These are phyloP conservation scores for Phrynocephalus vlangalii DNA, from an alignment of 2,797 vertebrate genomes.

Conservation along the genomic window DNA sequence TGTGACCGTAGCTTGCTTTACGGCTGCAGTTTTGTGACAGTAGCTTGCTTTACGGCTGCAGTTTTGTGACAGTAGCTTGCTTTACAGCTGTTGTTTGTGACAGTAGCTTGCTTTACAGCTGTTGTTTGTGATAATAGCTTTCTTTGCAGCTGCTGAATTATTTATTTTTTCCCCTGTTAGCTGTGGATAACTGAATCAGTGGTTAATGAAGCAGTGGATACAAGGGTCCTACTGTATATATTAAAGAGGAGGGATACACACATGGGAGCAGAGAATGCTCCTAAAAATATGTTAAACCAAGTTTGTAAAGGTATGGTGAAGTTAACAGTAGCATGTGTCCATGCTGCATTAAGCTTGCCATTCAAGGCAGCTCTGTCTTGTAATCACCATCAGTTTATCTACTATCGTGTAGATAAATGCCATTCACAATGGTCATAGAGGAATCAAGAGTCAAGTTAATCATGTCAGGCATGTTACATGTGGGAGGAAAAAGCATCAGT, in stretches of 20 bases:
- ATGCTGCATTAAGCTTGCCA: too few relatives aligned
- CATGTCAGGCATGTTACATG: not conserved
- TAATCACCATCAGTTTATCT: not conserved
- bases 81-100: too few relatives aligned
- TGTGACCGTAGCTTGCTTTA: too few relatives aligned
- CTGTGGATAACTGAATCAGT: too few relatives aligned
- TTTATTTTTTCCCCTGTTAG: too few relatives aligned
- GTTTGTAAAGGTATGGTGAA: not conserved
- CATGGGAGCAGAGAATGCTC: not conserved
- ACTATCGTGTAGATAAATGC: not conserved
- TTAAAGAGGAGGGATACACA: not conserved
- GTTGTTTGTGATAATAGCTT: too few relatives aligned
- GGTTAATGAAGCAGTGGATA: too few relatives aligned
- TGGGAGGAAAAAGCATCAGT: not conserved
- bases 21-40: too few relatives aligned
- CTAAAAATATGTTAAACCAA: not conserved
- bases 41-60: too few relatives aligned
- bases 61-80: too few relatives aligned
- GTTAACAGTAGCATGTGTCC: not conserved
- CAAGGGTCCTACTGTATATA: not conserved
- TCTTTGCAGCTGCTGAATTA: too few relatives aligned
- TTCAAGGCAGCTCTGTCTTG: not conserved
- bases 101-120: too few relatives aligned
- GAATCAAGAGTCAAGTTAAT: not conserved
- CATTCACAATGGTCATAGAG: not conserved